Evolutionary conservation across 2,888 invertebrate genomes (phyloP), one percentile per base, ranked within the genome.

Genomic region (Torymus aiolomorphi): DNA sequence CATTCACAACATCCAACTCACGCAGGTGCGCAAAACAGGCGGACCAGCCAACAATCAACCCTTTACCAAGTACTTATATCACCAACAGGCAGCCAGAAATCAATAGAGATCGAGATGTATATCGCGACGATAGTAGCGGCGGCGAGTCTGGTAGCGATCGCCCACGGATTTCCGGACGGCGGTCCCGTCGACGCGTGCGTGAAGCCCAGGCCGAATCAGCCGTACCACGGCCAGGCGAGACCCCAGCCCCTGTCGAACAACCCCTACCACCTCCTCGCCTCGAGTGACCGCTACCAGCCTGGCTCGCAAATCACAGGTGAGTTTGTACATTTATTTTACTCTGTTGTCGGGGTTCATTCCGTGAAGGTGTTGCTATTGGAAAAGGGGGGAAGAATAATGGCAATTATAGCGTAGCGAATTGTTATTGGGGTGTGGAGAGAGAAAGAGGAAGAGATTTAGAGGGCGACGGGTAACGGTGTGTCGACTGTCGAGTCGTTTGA

Each of bases 141-240:
- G 82, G 82, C 83, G 67, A 80, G 80, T 18, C 83, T 82, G 49
- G 80, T 78, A 67, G 82, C 82, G 52, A 80, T 86, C 52, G 70
- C 90, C 79, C 87, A 76, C 67, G 92, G 92, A 81, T 96, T 96
- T 87, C 96, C 96, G n/a, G 95, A 96, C 86, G 96, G 96, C 1
- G 96, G 95, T 1, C 96, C 96, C 0, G 93, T 96, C 49, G 96
- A 96, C 87, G 94, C 95, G 52, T 96, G 96, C 88, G 96, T 96
- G 2, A 95, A 95, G 88, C 92, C 94, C 42, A 92, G 94, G 62
- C 93, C 94, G 1, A 96, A 96, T 90, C 93, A 94, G 86, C 96
- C 96, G 0, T 94, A 96, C 88, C 96, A 96, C 85, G 95, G 96
- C 2, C 94, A 95, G 85, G 94, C 95, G 11, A 91, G 94, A 81